A percentile compares a stretch with the other conserved stretches of the same genome.
Conservation (phyloP, 2,888 invertebrate genomes). For the Lottia gigantea region DNA sequence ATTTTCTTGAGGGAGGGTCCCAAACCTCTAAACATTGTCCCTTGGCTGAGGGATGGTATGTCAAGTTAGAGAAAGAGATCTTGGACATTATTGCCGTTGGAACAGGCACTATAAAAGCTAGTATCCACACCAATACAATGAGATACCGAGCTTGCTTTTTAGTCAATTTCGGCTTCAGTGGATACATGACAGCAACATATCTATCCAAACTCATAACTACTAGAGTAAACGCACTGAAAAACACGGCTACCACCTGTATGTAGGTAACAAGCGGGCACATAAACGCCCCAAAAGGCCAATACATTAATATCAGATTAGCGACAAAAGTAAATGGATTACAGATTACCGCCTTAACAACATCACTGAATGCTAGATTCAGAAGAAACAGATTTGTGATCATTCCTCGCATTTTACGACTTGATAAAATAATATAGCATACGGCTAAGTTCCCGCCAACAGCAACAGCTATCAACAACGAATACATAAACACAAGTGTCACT, state of each 20-base stretch:
- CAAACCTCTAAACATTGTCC: slow-evolving; percentile 21
- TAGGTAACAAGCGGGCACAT: slow-evolving; percentile 88
- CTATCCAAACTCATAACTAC: slow-evolving; percentile 92
- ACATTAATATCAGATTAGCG: slow-evolving; percentile 80
- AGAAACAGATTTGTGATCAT: slow-evolving; percentile 85
- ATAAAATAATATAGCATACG: slow-evolving; percentile 87
- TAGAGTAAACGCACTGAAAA: slow-evolving; percentile 88
- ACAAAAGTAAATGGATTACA: slow-evolving; percentile 74
- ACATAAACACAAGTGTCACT: slow-evolving; percentile 67
- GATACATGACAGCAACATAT: slow-evolving; percentile 92
- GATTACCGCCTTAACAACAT: slow-evolving; percentile 68
- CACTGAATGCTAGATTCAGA: slow-evolving; percentile 68
- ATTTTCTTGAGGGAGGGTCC: not conserved
- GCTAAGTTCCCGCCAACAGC: slow-evolving; percentile 71
- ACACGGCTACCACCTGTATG: slow-evolving; percentile 74
- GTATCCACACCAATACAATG: slow-evolving; percentile 79
- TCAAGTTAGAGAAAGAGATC: slow-evolving; percentile 25
- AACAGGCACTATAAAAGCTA: slow-evolving; percentile 82
- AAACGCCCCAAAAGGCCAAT: slow-evolving; percentile 88
- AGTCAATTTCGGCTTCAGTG: slow-evolving; percentile 83
- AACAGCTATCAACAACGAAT: slow-evolving; percentile 68
- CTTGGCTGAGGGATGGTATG: not conserved
- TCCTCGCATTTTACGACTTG: slow-evolving; percentile 82
- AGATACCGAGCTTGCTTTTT: slow-evolving; percentile 78
- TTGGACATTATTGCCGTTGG: slow-evolving; percentile 83